Conservation (phyloP, 1,140 invertebrate species). For the Aleiodes sp. region DNA sequence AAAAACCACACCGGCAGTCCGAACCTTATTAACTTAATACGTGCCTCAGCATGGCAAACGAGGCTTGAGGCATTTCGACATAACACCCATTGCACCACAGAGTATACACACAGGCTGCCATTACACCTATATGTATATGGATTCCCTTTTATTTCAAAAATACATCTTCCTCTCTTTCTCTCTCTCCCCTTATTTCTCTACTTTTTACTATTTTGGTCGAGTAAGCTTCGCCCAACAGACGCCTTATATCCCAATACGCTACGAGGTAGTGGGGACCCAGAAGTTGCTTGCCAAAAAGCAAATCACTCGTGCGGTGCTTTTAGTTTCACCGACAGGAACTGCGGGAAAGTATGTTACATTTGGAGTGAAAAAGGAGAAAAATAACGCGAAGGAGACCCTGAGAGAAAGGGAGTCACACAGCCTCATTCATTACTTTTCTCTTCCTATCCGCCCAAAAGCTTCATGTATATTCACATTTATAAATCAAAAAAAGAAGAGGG, state of each 20-base stretch:
- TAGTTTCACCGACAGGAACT: conserved; percentile 26
- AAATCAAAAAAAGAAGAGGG: too few species aligned
- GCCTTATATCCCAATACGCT: conserved; percentile 20
- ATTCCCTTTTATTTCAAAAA: too few species aligned
- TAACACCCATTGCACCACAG: conserved; percentile 7
- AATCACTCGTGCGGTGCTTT: conserved; percentile 26
- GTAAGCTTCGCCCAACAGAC: conserved; percentile 17
- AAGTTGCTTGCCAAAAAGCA: conserved; percentile 31
- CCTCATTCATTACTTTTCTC: background rate
- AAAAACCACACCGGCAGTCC: conserved; percentile 27
- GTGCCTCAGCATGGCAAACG: conserved; percentile 33
- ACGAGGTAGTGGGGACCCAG: background rate
- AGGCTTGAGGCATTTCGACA: conserved; percentile 25
- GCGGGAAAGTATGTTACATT: background rate
- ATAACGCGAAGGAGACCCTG: background rate
- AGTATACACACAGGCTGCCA: conserved; percentile 9
- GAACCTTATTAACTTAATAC: conserved; percentile 38
- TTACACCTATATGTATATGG: background rate
- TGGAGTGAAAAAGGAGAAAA: too few species aligned
- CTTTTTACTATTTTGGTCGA: background rate
- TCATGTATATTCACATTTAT: background rate
- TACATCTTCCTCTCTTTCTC: conserved; percentile 21
- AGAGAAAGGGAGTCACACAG: background rate
- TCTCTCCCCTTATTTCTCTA: background rate
- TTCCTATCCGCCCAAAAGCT: background rate